Evolutionary conservation across 2,113 vertebrate genomes (phyloP).

Genomic region (Lepus timidus): DNA sequence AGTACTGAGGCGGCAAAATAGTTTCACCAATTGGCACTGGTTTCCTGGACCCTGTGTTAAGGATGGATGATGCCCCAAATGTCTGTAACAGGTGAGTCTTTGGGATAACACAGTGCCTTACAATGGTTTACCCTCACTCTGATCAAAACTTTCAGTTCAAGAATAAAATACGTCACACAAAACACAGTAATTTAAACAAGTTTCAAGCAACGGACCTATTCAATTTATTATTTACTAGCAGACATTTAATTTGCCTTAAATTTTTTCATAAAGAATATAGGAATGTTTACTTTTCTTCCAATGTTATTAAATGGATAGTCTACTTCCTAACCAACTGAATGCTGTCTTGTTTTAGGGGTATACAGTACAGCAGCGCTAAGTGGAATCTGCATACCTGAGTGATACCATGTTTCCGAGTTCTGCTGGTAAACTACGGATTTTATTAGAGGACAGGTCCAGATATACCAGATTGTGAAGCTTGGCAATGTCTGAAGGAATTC

Average conservation of each 20-base stretch:
- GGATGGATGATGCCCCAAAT: background rate
- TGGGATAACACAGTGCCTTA: background rate
- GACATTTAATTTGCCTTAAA: background rate
- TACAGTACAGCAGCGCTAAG: background rate
- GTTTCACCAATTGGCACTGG: background rate
- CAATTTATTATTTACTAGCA: constrained; percentile 50
- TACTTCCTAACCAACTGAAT: constrained; percentile 32
- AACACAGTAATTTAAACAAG: constrained; percentile 25
- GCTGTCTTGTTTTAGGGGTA: background rate
- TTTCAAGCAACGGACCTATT: background rate
- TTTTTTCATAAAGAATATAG: background rate
- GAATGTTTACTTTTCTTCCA: constrained; percentile 28
- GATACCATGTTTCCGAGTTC: constrained; percentile 99
- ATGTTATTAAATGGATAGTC: background rate
- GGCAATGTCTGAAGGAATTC: constrained; percentile 99
- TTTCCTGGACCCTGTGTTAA: background rate
- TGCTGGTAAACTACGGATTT: constrained; percentile 98
- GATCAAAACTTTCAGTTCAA: constrained; percentile 21
- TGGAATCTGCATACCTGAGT: constrained; percentile 92
- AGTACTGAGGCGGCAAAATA: background rate
- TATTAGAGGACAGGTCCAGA: constrained; percentile 98
- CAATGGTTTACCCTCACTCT: background rate
- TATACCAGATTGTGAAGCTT: constrained; percentile 99
- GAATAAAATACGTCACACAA: constrained; percentile 36
- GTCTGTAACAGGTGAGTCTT: background rate